A percentile compares a stretch with the other conserved stretches of the same genome.
Conservation (phyloP, 1,140 invertebrate species). For the Acarapis woodi region DNA sequence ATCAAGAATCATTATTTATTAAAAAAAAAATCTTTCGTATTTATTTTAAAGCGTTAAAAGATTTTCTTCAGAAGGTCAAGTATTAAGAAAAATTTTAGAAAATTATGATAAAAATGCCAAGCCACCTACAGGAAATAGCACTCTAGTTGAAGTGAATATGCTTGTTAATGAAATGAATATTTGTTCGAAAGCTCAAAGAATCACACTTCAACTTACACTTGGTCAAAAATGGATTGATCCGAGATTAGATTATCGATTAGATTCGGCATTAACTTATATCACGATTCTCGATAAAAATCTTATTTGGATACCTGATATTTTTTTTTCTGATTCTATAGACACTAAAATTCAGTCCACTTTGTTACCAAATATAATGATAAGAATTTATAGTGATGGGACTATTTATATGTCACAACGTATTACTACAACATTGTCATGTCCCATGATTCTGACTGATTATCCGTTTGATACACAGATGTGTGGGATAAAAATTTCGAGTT, state of each 20-base stretch:
- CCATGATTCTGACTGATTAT: conserved; percentile 6
- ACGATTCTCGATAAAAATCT: neutral
- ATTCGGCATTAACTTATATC: neutral
- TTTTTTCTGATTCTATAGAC: conserved; percentile 4
- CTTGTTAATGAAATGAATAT: too few relatives aligned
- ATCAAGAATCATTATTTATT: too few relatives aligned
- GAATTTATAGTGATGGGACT: conserved; percentile 1
- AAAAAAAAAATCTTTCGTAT: too few relatives aligned
- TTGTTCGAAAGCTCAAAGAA: too few relatives aligned
- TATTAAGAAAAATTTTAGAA: too few relatives aligned
- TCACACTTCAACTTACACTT: conserved; percentile 3
- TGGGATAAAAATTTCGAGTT: conserved; percentile 3
- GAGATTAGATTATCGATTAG: neutral
- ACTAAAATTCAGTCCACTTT: conserved; percentile 2
- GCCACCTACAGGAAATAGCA: too few relatives aligned
- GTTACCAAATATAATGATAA: conserved; percentile 3
- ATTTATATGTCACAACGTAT: conserved; percentile 1
- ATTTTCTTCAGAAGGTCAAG: too few relatives aligned
- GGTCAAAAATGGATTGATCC: conserved; percentile 5
- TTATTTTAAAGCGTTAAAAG: too few relatives aligned
- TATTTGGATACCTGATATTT: conserved; percentile 9
- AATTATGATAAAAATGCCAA: too few relatives aligned
- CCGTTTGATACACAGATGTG: conserved; percentile 7
- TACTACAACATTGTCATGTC: conserved; percentile 3
- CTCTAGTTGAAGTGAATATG: too few relatives aligned